Base-by-base conservation (phyloP, 2,113 vertebrate species). In the Oenanthe oenanthe region DNA sequence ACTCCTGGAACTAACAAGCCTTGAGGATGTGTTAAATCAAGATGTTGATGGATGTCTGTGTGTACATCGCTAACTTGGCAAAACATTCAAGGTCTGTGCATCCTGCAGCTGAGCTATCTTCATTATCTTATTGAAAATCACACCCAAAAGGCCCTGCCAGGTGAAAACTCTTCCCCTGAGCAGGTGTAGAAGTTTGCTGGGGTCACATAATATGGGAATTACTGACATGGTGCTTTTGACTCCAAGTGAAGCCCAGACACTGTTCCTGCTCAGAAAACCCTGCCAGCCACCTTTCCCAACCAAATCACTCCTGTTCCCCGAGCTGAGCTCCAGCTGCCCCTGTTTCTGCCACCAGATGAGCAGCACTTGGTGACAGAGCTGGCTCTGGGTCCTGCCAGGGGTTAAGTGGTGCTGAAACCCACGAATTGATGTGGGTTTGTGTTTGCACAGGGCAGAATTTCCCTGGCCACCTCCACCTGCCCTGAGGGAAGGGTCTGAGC, bases 391-490 rank as follows among this genome's bases (percentile, higher is more conserved):
- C 13, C 79, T n/a, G 38, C 53, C 10, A 28, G 48, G 48, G 43
- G 26, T 56, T 28, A 18, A 32, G 34, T 6, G 16, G 9, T 63
- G 72, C 67, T 42, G 80, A 62, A 79, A 12, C 12, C 20, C 6
- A 0, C 4, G 4, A 40, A 28, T 0, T 26, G 48, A 5, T 2
- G 2, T 1, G 20, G 54, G 42, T 79, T 47, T 42, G 74, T 63
- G 63, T 11, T 56, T 17, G 53, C 62, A 25, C 40, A 9, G 53
- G 29, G 12, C 43, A 24, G 43, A 17, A 29, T 12, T 40, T 18
- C 34, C 70, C 47, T 25, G 38, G 17, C 8, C 58, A 38, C 50
- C 77, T 51, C 38, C 10, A 7, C 10, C 25, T 10, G 50, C 58
- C 40, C 17, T 2, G 17, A 54, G 76, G 76, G 12, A 3, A 38